Conservation (phyloP, 2,113 vertebrate species). For the Pachypanchax playfairii region DNA sequence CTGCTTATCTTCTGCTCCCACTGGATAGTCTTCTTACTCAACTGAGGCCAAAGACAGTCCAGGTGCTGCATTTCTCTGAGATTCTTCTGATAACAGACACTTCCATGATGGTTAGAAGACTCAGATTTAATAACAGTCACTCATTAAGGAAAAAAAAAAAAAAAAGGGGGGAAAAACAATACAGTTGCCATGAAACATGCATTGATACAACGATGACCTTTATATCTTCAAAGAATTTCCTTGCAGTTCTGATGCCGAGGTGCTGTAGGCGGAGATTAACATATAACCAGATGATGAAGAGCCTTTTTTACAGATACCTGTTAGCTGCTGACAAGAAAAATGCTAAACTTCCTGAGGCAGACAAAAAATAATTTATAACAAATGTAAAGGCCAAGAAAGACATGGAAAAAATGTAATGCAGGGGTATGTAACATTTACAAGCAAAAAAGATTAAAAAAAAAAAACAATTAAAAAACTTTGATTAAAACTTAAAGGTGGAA, state of each 20-base stretch:
- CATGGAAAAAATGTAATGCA: slow-evolving; percentile 28
- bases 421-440: slow-evolving; percentile 27
- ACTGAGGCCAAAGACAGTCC: slow-evolving; percentile 39
- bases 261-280: slow-evolving; percentile 67
- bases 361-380: slow-evolving; percentile 39
- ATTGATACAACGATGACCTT: slow-evolving; percentile 61
- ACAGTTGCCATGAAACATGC: slow-evolving; percentile 53
- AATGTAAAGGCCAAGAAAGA: slow-evolving; percentile 26
- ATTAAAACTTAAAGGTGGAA: slow-evolving; percentile 28
- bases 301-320: slow-evolving; percentile 52
- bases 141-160: slow-evolving; percentile 61
- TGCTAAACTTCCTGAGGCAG: slow-evolving; percentile 40
- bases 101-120: not conserved
- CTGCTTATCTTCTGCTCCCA: slow-evolving; percentile 73
- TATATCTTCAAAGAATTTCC: slow-evolving; percentile 57
- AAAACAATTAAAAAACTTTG: slow-evolving; percentile 30
- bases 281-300: slow-evolving; percentile 65
- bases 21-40: slow-evolving; percentile 55
- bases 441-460: slow-evolving; percentile 24
- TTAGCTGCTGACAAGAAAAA: slow-evolving; percentile 43
- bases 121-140: slow-evolving; percentile 40
- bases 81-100: slow-evolving; percentile 29
- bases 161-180: slow-evolving; percentile 50
- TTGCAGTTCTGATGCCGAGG: slow-evolving; percentile 25
- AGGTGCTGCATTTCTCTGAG: slow-evolving; percentile 10